Evolutionary conservation across 2,797 vertebrate species (phyloP).

Genomic region (Liparis tanakae): DNA sequence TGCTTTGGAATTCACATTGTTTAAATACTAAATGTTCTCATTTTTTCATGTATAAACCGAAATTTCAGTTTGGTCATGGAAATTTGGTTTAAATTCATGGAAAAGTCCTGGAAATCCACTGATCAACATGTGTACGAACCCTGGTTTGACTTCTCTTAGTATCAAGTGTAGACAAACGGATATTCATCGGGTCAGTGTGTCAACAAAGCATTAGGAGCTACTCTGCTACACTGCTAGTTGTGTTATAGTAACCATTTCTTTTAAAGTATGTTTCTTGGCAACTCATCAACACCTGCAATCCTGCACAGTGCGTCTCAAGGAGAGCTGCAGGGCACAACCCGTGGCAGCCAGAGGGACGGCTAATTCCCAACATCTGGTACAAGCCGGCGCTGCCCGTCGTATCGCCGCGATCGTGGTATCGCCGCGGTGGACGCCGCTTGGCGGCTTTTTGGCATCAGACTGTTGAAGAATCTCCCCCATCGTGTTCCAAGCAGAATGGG

Average conservation of each 20-base stretch:
- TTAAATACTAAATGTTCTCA: too few species aligned
- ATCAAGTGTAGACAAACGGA: conserved; percentile 50
- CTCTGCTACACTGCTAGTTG: conserved; percentile 37
- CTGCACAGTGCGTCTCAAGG: conserved; percentile 73
- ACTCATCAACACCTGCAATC: conserved; percentile 65
- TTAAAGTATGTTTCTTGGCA: conserved; percentile 65
- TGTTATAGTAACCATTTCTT: conserved; percentile 26
- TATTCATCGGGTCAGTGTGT: conserved; percentile 66
- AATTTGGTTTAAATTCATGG: too few species aligned
- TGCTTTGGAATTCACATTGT: too few species aligned
- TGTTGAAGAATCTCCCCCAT: conserved; percentile 77
- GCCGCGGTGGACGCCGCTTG: conserved; percentile 73
- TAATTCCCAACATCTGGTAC: conserved; percentile 86
- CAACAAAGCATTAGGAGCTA: conserved; percentile 54
- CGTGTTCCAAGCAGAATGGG: conserved; percentile 77
- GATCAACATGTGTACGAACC: too few species aligned
- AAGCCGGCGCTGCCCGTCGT: conserved; percentile 74
- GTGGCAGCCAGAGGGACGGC: conserved; percentile 70
- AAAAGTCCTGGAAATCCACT: too few species aligned
- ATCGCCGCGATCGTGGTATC: conserved; percentile 62
- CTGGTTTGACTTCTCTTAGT: conserved; percentile 49
- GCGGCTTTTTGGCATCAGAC: conserved; percentile 76
- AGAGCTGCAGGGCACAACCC: conserved; percentile 69
- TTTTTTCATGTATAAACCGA: too few species aligned
- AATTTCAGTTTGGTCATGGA: too few species aligned